Percentiles rank a stretch among this genome's conserved stretches.
phyloP scores from a whole-genome alignment of 2,113 vertebrate genomes.

The Cnemophilus loriae region DNA sequence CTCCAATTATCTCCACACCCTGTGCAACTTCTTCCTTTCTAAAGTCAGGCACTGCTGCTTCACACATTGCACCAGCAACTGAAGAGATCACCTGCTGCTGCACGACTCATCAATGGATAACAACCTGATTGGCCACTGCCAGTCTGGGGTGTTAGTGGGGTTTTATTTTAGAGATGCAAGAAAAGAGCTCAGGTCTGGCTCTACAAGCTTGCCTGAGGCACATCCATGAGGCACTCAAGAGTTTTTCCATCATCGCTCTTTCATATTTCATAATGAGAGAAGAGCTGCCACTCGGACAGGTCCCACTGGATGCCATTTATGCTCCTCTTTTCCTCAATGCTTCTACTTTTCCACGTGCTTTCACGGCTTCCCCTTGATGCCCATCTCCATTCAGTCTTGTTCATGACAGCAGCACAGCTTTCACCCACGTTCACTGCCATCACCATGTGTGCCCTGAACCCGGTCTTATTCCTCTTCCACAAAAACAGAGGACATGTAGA shows the following conservation, averaged over 20 bases:
- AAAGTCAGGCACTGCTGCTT: not conserved
- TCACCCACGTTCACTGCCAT: not conserved
- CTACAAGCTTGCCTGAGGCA: not conserved
- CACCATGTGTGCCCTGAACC: not conserved
- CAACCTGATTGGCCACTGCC: not conserved
- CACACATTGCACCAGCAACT: not conserved
- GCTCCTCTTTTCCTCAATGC: not conserved
- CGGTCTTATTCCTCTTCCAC: not conserved
- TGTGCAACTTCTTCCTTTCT: not conserved
- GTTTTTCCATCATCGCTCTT: not conserved
- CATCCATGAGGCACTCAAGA: not conserved
- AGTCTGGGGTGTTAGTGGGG: not conserved
- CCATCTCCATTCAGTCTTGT: not conserved
- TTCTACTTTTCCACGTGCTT: not conserved
- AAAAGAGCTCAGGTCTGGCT: not conserved
- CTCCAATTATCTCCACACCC: not conserved
- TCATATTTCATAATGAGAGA: not conserved
- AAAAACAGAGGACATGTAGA: not conserved
- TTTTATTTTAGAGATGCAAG: not conserved
- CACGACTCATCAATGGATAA: not conserved
- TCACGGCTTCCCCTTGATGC: rapidly evolving
- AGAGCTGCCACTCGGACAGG: not conserved
- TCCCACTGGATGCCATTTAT: not conserved
- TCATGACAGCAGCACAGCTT: not conserved
- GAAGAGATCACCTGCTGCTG: not conserved